Evolutionary conservation across 2,113 vertebrate genomes (phyloP).

Genomic region (Zapornia atra): DNA sequence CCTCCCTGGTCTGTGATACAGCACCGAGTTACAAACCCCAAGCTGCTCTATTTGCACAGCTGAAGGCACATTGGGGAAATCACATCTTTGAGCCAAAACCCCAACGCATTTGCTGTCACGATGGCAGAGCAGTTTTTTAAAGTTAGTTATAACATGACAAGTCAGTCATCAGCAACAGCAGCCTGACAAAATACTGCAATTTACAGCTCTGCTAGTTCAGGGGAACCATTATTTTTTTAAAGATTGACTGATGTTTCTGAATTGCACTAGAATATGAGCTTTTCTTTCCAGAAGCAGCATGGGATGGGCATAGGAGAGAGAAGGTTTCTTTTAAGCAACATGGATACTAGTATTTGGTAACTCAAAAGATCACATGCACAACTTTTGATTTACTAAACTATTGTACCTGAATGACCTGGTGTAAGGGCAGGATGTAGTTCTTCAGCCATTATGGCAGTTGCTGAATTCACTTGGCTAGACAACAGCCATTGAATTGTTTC

Average conservation of each 20-base stretch:
- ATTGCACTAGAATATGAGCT: not conserved
- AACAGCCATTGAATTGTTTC: not conserved
- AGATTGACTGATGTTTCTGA: not conserved
- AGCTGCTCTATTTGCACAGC: conserved; percentile 36
- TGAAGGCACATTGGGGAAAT: not conserved
- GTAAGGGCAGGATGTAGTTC: not conserved
- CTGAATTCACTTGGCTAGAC: not conserved
- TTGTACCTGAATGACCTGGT: not conserved
- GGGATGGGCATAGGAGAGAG: not conserved
- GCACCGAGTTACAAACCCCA: not conserved
- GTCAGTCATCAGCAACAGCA: conserved; percentile 10
- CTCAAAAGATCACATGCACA: not conserved
- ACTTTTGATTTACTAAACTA: not conserved
- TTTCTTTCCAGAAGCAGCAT: not conserved
- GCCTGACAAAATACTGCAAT: conserved; percentile 43
- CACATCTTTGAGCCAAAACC: conserved; percentile 6
- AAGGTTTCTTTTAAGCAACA: not conserved
- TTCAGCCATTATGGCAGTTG: not conserved
- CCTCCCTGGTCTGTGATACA: not conserved
- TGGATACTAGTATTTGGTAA: not conserved
- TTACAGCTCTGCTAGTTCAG: conserved; percentile 23
- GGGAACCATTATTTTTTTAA: conserved; percentile 12
- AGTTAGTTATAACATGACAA: not conserved
- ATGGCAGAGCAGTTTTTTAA: conserved; percentile 10
- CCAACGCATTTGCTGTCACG: not conserved